phyloP scores from a whole-genome alignment of 92 coral and sea anemone species.

The Porites evermanni region DNA sequence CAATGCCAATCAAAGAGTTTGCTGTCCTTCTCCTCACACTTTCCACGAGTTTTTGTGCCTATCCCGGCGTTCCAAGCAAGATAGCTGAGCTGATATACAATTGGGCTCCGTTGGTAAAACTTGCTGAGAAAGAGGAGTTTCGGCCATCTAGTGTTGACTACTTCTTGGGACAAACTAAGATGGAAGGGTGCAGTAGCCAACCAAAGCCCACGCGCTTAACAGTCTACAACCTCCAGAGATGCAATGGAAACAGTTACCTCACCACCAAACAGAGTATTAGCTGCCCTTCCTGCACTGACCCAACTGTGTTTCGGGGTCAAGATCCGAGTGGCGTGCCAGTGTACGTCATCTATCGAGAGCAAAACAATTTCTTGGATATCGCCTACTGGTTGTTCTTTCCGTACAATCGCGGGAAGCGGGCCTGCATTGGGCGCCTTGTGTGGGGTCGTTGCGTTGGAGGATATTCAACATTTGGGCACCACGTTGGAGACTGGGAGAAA shows the following conservation, averaged over 20 bases:
- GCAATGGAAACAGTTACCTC: neutral
- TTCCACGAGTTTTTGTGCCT: neutral
- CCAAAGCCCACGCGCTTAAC: no score
- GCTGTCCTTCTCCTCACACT: conserved; percentile 5
- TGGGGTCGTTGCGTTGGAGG: neutral
- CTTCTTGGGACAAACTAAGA: neutral
- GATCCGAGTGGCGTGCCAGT: conserved; percentile 12
- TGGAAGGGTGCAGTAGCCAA: neutral
- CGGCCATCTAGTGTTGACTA: neutral
- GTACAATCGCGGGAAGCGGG: conserved; percentile 55
- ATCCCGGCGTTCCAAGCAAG: neutral
- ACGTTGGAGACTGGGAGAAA: conserved; percentile 2
- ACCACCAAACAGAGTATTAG: neutral
- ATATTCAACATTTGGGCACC: conserved; percentile 8
- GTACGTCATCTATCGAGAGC: conserved; percentile 19
- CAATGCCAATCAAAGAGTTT: neutral
- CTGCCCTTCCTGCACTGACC: neutral
- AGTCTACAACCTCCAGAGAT: neutral
- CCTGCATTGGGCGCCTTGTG: conserved; percentile 10
- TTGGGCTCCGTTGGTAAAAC: conserved; percentile 34
- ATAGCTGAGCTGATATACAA: neutral
- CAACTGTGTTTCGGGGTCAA: conserved; percentile 28
- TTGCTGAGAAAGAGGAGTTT: neutral
- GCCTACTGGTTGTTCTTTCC: conserved; percentile 58
- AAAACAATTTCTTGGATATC: conserved; percentile 20